phyloP scores from a whole-genome alignment of 2,888 invertebrate species.

The Herminia tarsipennalis region DNA sequence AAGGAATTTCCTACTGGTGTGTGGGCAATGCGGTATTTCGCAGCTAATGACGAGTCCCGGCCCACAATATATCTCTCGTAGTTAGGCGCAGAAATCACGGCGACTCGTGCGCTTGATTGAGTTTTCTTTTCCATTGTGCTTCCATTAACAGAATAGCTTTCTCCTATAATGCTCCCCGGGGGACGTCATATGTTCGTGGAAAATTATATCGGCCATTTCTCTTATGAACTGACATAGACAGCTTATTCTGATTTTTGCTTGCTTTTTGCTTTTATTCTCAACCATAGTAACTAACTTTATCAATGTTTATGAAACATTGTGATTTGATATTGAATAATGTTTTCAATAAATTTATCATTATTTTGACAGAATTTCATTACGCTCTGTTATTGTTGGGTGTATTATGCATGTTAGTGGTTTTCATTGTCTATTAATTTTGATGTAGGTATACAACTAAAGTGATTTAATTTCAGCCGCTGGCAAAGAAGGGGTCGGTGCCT shows the following conservation, averaged over 20 bases:
- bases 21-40: slow-evolving; percentile 66
- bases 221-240: slow-evolving; percentile 48
- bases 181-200: slow-evolving; percentile 74
- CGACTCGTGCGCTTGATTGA: slow-evolving; percentile 81
- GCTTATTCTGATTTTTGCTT: slow-evolving; percentile 26
- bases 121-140: slow-evolving; percentile 82
- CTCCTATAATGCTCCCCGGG: slow-evolving; percentile 64
- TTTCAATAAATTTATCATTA: too few relatives aligned
- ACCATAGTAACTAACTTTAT: not conserved
- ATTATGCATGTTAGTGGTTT: slow-evolving; percentile 13
- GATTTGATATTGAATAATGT: too few relatives aligned
- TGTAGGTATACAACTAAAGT: slow-evolving; percentile 39
- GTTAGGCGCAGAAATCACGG: slow-evolving; percentile 82
- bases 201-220: slow-evolving; percentile 79
- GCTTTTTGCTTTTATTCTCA: slow-evolving; percentile 23
- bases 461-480: slow-evolving; percentile 49
- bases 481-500: slow-evolving; percentile 42
- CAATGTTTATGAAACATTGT: too few relatives aligned
- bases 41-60: slow-evolving; percentile 75
- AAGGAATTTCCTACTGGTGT: slow-evolving; percentile 61
- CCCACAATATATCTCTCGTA: slow-evolving; percentile 79
- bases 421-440: slow-evolving; percentile 29
- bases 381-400: slow-evolving; percentile 22
- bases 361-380: too few relatives aligned
- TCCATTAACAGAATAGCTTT: slow-evolving; percentile 82